Evolutionary conservation across 2,113 vertebrate species (phyloP), one percentile per base, ranked within the genome.

Genomic region (Podocnemis expansa): DNA sequence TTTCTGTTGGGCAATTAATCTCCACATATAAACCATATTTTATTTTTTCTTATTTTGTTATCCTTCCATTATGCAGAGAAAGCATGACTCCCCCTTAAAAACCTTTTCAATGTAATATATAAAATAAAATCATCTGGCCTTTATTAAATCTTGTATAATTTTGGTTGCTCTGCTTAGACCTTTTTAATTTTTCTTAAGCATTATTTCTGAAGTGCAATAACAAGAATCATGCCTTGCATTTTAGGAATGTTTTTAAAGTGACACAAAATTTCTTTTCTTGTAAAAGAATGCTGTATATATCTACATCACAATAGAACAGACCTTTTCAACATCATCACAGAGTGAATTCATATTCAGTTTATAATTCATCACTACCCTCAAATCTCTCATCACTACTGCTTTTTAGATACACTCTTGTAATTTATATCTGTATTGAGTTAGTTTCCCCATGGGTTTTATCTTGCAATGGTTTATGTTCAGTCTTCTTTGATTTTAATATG

Each of bases 401-500:
- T 94, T 88, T 45, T 51, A 80, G 73, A 43, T 87, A 91, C 34
- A 80, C 87, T 80, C 67, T 89, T 8, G n/a, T 87, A 47, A 83
- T 58, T 93, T 95, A 55, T 78, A 88, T 73, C 31, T 41, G 22
- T 70, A 70, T 38, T 14, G 52, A 10, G 81, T 86, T 86, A 27
- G 88, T 89, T 84, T 63, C 83, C 58, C 54, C 63, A 85, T 80
- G 56, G 75, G 60, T 73, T 31, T 63, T 86, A 88, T 70, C 9
- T 2, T 14, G 24, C 47, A 45, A 3, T 47, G 92, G 87, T 38
- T 89, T 88, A 78, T 10, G 75, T 6, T 85, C 45, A 27, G 43
- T 45, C 9, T 86, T 9, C 63, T 70, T 70, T 91, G 67, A 84
- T 43, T 22, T 89, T 82, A 10, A 14, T 55, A 19, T 70, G 45